These are phyloP conservation scores for Saccostrea glomerata DNA, from an alignment of 1,140 invertebrate genomes.

Conservation along the genomic window DNA sequence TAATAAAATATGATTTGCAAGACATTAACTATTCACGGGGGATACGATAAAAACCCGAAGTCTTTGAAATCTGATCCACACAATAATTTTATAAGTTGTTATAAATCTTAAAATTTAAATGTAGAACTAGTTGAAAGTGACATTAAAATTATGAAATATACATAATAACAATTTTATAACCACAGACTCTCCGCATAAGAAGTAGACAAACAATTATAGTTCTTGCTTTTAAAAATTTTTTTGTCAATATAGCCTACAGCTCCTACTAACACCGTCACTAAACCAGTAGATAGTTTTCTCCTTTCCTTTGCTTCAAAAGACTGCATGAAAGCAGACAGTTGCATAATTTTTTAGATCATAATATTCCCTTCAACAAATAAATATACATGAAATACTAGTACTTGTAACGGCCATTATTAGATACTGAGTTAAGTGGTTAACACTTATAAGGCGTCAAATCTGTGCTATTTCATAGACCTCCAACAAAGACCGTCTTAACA, in stretches of 20 bases:
- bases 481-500: background rate
- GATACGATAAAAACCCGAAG: background rate
- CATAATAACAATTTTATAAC: slow-evolving; percentile 1
- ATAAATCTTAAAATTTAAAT: slow-evolving; percentile 27
- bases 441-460: background rate
- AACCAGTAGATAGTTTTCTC: background rate
- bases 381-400: background rate
- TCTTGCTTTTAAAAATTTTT: background rate
- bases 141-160: slow-evolving; percentile 33
- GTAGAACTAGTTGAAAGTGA: background rate
- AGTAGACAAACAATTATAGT: background rate
- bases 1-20: slow-evolving; percentile 33
- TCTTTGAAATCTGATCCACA: slow-evolving; percentile 11
- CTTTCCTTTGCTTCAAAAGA: background rate
- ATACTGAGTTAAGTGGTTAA: background rate
- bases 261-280: background rate
- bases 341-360: background rate
- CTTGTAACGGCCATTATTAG: background rate
- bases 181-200: background rate
- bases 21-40: slow-evolving; percentile 33
- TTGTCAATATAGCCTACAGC: background rate
- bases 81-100: slow-evolving; percentile 36
- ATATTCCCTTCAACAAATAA: background rate
- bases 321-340: background rate
- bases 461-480: background rate